Conservation (phyloP, 2,797 vertebrate genomes). For the Mormyrops boulengeri region DNA sequence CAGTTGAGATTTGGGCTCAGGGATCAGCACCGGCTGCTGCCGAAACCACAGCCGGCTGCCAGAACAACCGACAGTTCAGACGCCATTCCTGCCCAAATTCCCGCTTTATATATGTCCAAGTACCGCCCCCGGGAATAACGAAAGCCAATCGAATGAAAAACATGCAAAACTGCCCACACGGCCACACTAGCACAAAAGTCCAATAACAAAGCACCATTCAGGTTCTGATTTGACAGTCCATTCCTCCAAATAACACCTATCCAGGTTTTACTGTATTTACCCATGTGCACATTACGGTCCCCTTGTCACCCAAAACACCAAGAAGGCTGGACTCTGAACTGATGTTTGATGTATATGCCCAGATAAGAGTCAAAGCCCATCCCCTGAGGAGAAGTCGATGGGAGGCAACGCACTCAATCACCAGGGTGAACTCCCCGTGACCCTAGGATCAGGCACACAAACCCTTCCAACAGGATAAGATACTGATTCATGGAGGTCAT, state of each 20-base stretch:
- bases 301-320: not conserved
- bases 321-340: not conserved
- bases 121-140: not conserved
- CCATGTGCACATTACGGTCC: not conserved
- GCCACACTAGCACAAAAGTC: not conserved
- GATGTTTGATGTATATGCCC: not conserved
- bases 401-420: not conserved
- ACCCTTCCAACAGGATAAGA: not conserved
- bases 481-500: not conserved
- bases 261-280: not conserved
- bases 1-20: too few species aligned
- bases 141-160: not conserved
- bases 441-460: not conserved
- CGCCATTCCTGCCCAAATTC: not conserved
- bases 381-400: not conserved
- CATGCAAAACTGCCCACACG: not conserved
- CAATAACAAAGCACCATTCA: not conserved
- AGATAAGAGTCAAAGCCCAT: not conserved
- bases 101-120: not conserved
- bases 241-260: not conserved
- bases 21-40: too few species aligned
- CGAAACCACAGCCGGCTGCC: too few species aligned
- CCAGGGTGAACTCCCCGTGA: not conserved
- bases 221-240: not conserved
- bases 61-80: not conserved